These are phyloP conservation scores for Cosmia pyralina DNA, from an alignment of 2,888 invertebrate genomes.

Conservation along the genomic window DNA sequence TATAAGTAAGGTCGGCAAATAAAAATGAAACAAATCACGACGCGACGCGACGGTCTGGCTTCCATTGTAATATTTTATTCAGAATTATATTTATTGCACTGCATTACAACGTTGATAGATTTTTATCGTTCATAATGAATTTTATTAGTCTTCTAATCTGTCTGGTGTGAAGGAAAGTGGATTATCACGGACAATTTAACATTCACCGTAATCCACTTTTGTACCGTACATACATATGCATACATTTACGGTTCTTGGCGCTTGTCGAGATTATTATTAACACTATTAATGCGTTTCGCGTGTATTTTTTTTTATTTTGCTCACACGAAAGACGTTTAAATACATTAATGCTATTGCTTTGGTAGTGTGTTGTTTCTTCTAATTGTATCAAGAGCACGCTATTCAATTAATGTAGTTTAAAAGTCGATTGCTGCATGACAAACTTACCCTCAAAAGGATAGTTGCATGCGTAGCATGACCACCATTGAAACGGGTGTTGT, in stretches of 20 bases:
- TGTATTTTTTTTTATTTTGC: not conserved
- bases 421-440: not conserved
- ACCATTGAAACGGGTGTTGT: no score
- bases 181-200: constrained; percentile 46
- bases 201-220: constrained; percentile 29
- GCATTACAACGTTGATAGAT: not conserved
- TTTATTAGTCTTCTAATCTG: constrained; percentile 4
- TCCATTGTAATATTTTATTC: constrained; percentile 12
- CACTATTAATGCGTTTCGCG: not conserved
- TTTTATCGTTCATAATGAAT: constrained; percentile 2
- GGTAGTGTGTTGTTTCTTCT: not conserved
- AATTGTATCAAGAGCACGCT: not conserved
- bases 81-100: not conserved
- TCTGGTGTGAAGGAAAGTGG: constrained; percentile 30
- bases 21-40: not conserved
- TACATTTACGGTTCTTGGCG: constrained; percentile 35
- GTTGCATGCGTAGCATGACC: no score
- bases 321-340: not conserved
- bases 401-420: not conserved
- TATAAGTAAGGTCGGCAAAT: constrained; percentile 4
- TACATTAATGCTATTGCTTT: not conserved
- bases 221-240: constrained; percentile 8
- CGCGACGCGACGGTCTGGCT: no score
- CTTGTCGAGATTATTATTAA: constrained; percentile 5
- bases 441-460: not conserved